phyloP scores from a whole-genome alignment of 2,113 vertebrate species.

The Microcebus lehilahytsara region DNA sequence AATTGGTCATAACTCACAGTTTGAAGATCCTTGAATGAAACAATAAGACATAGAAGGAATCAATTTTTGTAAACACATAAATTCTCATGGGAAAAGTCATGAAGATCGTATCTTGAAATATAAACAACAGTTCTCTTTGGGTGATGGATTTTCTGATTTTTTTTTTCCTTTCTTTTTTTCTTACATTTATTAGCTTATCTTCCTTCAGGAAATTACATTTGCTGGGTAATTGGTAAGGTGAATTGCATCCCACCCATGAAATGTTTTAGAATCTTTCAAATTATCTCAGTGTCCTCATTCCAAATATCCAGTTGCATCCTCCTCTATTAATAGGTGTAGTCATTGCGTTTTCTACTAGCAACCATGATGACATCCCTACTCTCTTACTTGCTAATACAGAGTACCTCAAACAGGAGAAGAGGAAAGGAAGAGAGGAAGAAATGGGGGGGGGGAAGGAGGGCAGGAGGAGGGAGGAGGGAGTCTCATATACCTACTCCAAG shows the following conservation, averaged over 20 bases:
- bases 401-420: background rate
- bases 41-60: background rate
- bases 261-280: background rate
- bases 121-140: background rate
- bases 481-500: background rate
- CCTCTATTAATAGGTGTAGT: background rate
- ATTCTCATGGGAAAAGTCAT: background rate
- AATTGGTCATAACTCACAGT: slow-evolving; percentile 1
- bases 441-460: background rate
- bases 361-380: background rate
- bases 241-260: background rate
- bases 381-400: background rate
- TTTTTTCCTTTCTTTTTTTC: background rate
- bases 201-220: background rate
- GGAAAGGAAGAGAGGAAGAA: background rate
- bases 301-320: background rate
- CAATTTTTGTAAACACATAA: background rate
- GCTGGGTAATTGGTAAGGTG: background rate
- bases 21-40: background rate
- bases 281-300: background rate
- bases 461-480: background rate
- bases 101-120: background rate
- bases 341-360: background rate
- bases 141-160: background rate
- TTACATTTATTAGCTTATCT: background rate